Evolutionary conservation across 2,888 invertebrate genomes (phyloP).

Genomic region (Dione juno): DNA sequence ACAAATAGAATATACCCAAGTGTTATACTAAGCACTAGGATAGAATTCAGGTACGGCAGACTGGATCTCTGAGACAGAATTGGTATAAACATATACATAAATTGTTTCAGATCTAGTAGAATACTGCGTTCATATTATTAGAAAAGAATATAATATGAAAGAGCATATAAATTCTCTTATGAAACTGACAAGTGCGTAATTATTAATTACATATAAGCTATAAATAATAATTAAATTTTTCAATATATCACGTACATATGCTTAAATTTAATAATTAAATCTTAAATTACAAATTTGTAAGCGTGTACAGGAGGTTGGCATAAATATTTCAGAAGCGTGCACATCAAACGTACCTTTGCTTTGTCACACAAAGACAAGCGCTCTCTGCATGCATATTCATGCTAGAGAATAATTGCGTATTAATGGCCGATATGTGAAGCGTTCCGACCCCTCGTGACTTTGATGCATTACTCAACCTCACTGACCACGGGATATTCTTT

Average conservation of each 20-base stretch:
- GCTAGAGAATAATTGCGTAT: slow-evolving; percentile 16
- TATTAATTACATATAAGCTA: no score
- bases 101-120: neutral
- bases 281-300: neutral
- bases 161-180: no score
- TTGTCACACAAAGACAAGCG: slow-evolving; percentile 20
- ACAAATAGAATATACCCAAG: neutral
- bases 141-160: no score
- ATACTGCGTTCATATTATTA: neutral
- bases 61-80: neutral
- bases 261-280: slow-evolving; percentile 1
- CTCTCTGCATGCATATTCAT: slow-evolving; percentile 15
- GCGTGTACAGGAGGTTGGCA: neutral
- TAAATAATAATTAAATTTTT: no score
- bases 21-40: neutral
- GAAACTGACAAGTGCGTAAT: no score
- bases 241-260: no score
- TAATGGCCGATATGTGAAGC: slow-evolving; percentile 23
- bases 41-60: slow-evolving; percentile 3
- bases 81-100: neutral
- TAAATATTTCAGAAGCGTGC: neutral
- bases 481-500: slow-evolving; percentile 10
- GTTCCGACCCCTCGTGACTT: slow-evolving; percentile 21
- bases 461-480: slow-evolving; percentile 20
- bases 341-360: slow-evolving; percentile 4